Conservation (phyloP, 2,888 invertebrate genomes). For the Parnassius glacialis region DNA sequence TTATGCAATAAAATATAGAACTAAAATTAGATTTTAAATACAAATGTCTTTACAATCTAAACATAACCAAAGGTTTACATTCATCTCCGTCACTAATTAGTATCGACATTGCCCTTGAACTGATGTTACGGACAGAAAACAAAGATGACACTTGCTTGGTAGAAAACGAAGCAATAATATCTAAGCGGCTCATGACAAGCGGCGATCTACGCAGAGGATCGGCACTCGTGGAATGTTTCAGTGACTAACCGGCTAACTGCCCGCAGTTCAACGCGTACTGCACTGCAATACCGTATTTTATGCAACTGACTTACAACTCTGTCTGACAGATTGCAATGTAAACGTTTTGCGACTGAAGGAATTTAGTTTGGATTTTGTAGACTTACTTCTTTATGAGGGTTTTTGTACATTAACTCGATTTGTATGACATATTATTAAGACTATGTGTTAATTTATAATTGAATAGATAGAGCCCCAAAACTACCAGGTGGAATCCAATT, state of each 20-base stretch:
- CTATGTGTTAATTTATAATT: no score
- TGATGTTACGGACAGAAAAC: not conserved
- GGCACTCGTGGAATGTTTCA: conserved; percentile 69
- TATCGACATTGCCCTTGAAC: no score
- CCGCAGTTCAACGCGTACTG: conserved; percentile 48
- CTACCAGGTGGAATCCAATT: no score
- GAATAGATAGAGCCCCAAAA: no score
- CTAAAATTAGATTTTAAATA: no score
- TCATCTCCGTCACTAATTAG: no score
- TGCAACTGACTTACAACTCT: conserved; percentile 33
- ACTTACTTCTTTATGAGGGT: not conserved
- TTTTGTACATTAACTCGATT: no score
- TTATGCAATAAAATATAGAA: no score
- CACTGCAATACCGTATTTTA: conserved; percentile 40
- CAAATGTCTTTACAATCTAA: no score
- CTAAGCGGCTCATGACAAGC: conserved; percentile 24
- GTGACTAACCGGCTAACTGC: conserved; percentile 68
- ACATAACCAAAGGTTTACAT: no score
- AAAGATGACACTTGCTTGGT: conserved; percentile 1
- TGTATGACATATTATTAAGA: no score
- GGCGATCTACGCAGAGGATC: conserved; percentile 46
- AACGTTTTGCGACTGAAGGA: conserved; percentile 24
- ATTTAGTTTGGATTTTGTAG: conserved; percentile 16
- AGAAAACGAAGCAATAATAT: conserved; percentile 12
- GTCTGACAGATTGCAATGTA: conserved; percentile 37